These are phyloP conservation scores for Sebastes oblongus DNA, from an alignment of 2,797 vertebrate species.

Conservation along the genomic window DNA sequence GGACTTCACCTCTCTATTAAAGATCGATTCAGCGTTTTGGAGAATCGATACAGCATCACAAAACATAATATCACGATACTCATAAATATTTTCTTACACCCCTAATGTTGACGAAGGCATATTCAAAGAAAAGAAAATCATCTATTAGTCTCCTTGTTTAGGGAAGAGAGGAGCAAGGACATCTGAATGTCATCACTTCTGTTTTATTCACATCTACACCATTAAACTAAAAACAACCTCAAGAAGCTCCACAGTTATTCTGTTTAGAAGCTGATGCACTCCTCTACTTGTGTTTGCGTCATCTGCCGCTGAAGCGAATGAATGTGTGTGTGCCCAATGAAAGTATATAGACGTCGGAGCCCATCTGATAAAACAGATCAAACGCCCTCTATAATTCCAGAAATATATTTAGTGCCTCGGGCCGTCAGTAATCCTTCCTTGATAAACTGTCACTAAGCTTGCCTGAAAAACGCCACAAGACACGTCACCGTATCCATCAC, in stretches of 20 bases:
- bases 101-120: not conserved
- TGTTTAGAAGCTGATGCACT: slow-evolving; percentile 14
- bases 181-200: not conserved
- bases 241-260: not conserved
- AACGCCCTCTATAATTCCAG: slow-evolving; percentile 36
- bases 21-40: too few species aligned
- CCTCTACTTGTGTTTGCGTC: slow-evolving; percentile 23
- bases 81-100: too few species aligned
- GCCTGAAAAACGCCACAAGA: slow-evolving; percentile 22
- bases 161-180: not conserved
- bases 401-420: slow-evolving; percentile 47
- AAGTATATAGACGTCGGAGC: slow-evolving; percentile 1
- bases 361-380: slow-evolving; percentile 54
- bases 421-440: slow-evolving; percentile 49
- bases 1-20: too few species aligned
- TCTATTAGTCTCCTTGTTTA: not conserved
- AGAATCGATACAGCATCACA: too few species aligned
- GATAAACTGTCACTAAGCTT: slow-evolving; percentile 38
- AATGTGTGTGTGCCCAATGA: not conserved
- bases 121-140: not conserved
- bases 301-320: not conserved
- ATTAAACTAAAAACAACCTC: not conserved
- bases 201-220: not conserved
- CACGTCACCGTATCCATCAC: not conserved
- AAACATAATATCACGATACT: too few species aligned